phyloP scores from a whole-genome alignment of 2,888 invertebrate species.

The Elysia crispata region DNA sequence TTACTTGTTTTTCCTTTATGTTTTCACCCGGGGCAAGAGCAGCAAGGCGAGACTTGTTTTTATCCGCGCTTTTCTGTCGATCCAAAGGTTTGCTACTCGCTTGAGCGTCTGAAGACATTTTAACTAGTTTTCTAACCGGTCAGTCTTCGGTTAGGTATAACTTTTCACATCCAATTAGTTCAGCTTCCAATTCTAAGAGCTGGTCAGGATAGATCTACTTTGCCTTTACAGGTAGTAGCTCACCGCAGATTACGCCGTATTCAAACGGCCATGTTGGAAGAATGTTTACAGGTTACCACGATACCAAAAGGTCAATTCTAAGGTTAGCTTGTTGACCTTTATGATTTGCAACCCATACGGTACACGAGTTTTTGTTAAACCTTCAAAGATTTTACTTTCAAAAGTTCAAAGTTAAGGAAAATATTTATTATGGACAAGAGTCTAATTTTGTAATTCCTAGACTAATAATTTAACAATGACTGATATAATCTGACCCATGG shows the following conservation, averaged over 20 bases:
- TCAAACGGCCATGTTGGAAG: conserved; percentile 55
- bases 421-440: too few species aligned
- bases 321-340: neutral
- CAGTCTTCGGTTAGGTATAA: too few species aligned
- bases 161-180: neutral
- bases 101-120: conserved; percentile 50
- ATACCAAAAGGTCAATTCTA: conserved; percentile 48
- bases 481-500: too few species aligned
- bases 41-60: conserved; percentile 70
- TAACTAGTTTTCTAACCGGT: neutral
- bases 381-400: too few species aligned
- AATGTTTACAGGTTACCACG: conserved; percentile 61
- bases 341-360: conserved; percentile 47
- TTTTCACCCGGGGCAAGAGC: conserved; percentile 73
- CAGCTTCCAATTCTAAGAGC: too few species aligned
- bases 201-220: too few species aligned
- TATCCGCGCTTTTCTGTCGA: conserved; percentile 56
- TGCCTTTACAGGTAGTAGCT: too few species aligned
- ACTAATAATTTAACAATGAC: too few species aligned
- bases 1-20: conserved; percentile 76
- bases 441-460: too few species aligned
- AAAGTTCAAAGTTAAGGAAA: too few species aligned
- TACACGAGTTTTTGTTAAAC: neutral
- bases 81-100: conserved; percentile 38
- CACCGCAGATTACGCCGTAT: neutral